Conservation (phyloP, 2,113 vertebrate species). For the Rhabdornis inornatus region DNA sequence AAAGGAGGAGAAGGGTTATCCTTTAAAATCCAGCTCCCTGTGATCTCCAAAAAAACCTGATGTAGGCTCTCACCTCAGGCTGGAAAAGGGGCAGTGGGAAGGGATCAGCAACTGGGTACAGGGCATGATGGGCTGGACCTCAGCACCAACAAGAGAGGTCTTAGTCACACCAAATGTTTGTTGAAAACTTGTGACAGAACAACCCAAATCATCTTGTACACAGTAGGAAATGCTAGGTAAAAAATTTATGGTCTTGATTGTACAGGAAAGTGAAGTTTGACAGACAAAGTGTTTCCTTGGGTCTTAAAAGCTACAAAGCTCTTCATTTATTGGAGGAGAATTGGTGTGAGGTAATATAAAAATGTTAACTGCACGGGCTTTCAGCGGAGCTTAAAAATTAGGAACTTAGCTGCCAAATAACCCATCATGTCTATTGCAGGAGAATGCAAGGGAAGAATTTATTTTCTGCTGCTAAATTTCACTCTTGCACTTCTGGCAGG, state of each 20-base stretch:
- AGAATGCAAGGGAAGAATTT: not conserved
- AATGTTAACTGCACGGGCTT: not conserved
- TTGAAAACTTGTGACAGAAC: not conserved
- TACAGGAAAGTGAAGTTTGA: not conserved
- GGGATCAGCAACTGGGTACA: not conserved
- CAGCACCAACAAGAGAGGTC: not conserved
- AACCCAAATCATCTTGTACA: not conserved
- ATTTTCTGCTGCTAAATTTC: not conserved
- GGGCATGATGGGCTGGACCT: accelerated
- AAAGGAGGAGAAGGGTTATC: not conserved
- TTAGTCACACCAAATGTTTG: not conserved
- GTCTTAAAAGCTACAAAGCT: not conserved
- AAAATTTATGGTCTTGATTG: not conserved
- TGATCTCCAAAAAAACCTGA: not conserved
- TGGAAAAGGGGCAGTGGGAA: not conserved
- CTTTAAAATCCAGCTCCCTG: not conserved
- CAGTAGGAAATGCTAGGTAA: not conserved
- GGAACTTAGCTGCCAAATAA: not conserved
- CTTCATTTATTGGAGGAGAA: not conserved
- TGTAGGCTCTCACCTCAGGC: not conserved
- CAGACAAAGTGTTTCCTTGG: not conserved
- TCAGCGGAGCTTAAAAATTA: not conserved
- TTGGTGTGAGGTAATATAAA: not conserved
- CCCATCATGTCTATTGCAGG: not conserved
- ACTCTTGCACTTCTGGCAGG: not conserved